A percentile compares a stretch with the other conserved stretches of the same genome.
Conservation (phyloP, 2,797 vertebrate genomes). For the Macroramphosus scolopax region DNA sequence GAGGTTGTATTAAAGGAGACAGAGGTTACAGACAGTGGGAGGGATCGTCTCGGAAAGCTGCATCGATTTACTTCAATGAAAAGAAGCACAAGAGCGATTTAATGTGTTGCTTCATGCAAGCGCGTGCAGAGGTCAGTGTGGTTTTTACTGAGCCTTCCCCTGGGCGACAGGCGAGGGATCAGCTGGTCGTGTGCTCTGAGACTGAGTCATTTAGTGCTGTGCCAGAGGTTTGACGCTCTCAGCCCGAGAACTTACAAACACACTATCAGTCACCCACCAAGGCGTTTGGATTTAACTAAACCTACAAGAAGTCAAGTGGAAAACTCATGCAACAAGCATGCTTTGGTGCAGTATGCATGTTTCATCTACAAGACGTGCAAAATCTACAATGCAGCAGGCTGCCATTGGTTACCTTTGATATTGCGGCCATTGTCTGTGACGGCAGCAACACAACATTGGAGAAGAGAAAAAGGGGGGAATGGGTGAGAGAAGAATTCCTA, state of each 20-base stretch:
- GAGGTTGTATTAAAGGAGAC: slow-evolving; percentile 19
- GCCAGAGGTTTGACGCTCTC: slow-evolving; percentile 17
- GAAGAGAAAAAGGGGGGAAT: slow-evolving; percentile 25
- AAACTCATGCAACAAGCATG: slow-evolving; percentile 81
- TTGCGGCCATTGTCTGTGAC: slow-evolving; percentile 93
- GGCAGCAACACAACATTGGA: slow-evolving; percentile 56
- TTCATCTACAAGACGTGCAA: slow-evolving; percentile 12
- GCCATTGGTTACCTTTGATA: slow-evolving; percentile 89
- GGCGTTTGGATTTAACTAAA: slow-evolving; percentile 46
- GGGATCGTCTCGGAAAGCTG: slow-evolving; percentile 25
- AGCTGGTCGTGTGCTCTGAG: slow-evolving; percentile 20
- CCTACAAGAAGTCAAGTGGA: slow-evolving; percentile 14
- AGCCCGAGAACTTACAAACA: slow-evolving; percentile 27
- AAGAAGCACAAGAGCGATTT: slow-evolving; percentile 23
- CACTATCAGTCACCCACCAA: slow-evolving; percentile 26
- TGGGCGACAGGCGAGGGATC: slow-evolving; percentile 15
- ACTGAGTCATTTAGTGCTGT: slow-evolving; percentile 25
- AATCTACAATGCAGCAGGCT: slow-evolving; percentile 55
- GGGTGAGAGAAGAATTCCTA: slow-evolving; percentile 41
- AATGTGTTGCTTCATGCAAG: slow-evolving; percentile 61
- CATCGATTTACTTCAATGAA: slow-evolving; percentile 51
- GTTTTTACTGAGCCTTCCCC: slow-evolving; percentile 16
- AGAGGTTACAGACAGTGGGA: slow-evolving; percentile 50
- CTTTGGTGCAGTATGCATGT: slow-evolving; percentile 59
- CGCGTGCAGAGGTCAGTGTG: slow-evolving; percentile 45